phyloP scores from a whole-genome alignment of 2,888 invertebrate species.

The Mythimna loreyi region DNA sequence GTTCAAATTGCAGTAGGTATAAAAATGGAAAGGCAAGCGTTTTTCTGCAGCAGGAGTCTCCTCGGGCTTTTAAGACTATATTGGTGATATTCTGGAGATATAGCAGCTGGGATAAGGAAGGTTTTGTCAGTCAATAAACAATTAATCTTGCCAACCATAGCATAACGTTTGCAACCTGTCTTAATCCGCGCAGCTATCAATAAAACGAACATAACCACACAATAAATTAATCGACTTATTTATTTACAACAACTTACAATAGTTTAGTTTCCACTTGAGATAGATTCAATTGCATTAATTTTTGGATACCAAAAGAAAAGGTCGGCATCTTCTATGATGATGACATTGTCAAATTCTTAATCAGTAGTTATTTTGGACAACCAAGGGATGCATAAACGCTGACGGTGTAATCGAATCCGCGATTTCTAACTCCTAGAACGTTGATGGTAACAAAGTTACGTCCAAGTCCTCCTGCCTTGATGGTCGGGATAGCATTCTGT shows the following conservation, averaged over 20 bases:
- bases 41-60: too few relatives aligned
- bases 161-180: too few relatives aligned
- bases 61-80: too few relatives aligned
- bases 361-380: conserved; percentile 7
- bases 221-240: conserved; percentile 7
- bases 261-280: not conserved
- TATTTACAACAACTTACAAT: conserved; percentile 11
- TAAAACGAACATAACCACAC: too few relatives aligned
- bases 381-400: conserved; percentile 4
- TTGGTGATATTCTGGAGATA: too few relatives aligned
- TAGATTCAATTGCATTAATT: not conserved
- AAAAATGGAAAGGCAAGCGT: too few relatives aligned
- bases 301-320: not conserved
- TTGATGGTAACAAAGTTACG: conserved; percentile 10
- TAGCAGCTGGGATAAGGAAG: too few relatives aligned
- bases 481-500: conserved; percentile 13
- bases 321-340: not conserved
- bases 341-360: not conserved
- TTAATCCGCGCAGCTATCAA: too few relatives aligned
- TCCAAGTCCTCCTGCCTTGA: conserved; percentile 22
- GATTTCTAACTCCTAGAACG: conserved; percentile 8
- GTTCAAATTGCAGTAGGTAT: too few relatives aligned
- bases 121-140: too few relatives aligned
- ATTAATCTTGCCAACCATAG: too few relatives aligned
- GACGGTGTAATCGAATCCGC: conserved; percentile 12